Conservation (phyloP, 2,888 invertebrate genomes). For the Stratiomys singularior region DNA sequence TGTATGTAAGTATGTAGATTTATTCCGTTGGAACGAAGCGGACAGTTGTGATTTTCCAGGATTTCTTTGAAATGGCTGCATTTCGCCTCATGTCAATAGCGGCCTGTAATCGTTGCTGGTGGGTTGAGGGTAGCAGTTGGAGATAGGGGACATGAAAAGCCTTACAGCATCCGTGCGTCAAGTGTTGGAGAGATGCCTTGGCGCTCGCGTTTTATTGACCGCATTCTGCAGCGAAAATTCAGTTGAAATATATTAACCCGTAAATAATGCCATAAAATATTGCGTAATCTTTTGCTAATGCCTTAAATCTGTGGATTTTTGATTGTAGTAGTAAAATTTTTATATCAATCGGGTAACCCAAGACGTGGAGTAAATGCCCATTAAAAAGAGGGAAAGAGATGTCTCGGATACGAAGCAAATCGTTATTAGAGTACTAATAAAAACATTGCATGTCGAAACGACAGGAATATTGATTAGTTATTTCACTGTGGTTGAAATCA, state of each 20-base stretch:
- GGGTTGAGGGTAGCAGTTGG: neutral
- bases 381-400: too few species aligned
- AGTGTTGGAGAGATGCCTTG: neutral
- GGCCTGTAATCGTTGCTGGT: neutral
- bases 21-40: constrained; percentile 23
- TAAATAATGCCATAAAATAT: constrained; percentile 21
- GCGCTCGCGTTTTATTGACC: neutral
- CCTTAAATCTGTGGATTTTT: constrained; percentile 40
- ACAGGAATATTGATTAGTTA: too few species aligned
- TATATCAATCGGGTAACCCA: constrained; percentile 20
- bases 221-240: constrained; percentile 1
- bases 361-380: too few species aligned
- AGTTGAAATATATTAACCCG: neutral
- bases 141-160: neutral
- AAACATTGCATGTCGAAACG: too few species aligned
- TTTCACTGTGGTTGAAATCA: too few species aligned
- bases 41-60: constrained; percentile 34
- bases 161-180: neutral
- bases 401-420: too few species aligned
- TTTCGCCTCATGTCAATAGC: neutral
- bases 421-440: too few species aligned
- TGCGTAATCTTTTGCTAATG: constrained; percentile 37
- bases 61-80: constrained; percentile 16
- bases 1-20: neutral
- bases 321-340: constrained; percentile 49